Percentiles rank a stretch among this genome's conserved stretches.
phyloP scores from a whole-genome alignment of 2,113 vertebrate species.

The Alexandromys fortis region DNA sequence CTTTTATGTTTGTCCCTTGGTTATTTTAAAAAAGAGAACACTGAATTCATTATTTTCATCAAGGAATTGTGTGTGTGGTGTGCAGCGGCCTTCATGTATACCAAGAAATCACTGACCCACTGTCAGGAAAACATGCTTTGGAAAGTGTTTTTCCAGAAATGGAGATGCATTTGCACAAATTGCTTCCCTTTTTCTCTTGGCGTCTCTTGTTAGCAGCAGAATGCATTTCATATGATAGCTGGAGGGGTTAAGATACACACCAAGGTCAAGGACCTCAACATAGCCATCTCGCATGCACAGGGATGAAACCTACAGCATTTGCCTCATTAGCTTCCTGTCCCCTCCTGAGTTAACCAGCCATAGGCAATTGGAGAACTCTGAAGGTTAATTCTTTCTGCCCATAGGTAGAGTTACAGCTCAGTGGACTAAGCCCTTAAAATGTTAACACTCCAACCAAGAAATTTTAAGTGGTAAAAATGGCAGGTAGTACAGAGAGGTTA shows the following conservation, averaged over 20 bases:
- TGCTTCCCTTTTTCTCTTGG: not conserved
- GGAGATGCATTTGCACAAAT: conserved; percentile 33
- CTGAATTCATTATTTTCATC: conserved; percentile 36
- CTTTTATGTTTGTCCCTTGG: not conserved
- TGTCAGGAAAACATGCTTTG: conserved; percentile 17
- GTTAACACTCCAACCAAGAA: conserved; percentile 53
- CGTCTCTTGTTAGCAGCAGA: conserved; percentile 48
- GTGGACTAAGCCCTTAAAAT: conserved; percentile 67
- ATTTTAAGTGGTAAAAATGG: conserved; percentile 65
- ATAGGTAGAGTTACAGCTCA: conserved; percentile 65
- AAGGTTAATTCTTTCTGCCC: conserved; percentile 76
- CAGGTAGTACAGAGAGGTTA: conserved; percentile 61
- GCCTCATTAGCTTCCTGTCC: conserved; percentile 64
- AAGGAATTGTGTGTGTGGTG: not conserved
- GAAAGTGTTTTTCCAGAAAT: conserved; percentile 45
- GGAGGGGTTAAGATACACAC: not conserved
- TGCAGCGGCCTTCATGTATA: not conserved
- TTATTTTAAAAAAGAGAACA: conserved; percentile 20
- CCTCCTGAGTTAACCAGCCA: conserved; percentile 62
- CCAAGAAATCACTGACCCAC: not conserved
- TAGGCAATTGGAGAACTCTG: conserved; percentile 41
- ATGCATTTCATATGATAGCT: conserved; percentile 50
- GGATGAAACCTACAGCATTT: conserved; percentile 13
- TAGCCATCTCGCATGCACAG: not conserved
- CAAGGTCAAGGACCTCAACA: not conserved